phyloP scores from a whole-genome alignment of 2,797 vertebrate genomes.

The Mormyrus proboscirostris region DNA sequence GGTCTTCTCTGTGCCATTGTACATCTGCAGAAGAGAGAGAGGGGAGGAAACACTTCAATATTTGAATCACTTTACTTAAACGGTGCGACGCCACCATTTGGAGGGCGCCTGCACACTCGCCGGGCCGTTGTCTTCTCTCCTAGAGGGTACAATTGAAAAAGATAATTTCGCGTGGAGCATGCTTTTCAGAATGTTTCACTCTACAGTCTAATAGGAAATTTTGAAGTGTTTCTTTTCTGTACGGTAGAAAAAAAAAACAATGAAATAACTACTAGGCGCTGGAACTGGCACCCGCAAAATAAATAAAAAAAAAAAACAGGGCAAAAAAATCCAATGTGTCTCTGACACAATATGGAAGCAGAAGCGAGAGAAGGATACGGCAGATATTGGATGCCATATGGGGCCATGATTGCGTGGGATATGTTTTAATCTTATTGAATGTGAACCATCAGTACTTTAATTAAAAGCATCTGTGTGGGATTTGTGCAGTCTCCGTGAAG shows the following conservation, averaged over 20 bases:
- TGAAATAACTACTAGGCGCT: constrained; percentile 20
- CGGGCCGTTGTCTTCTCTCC: constrained; percentile 52
- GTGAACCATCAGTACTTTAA: constrained; percentile 27
- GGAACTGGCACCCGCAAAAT: constrained; percentile 11
- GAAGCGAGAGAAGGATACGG: constrained; percentile 3
- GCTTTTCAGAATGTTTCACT: constrained; percentile 48
- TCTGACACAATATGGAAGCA: constrained; percentile 19
- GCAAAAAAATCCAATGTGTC: constrained; percentile 21
- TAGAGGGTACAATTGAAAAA: constrained; percentile 57
- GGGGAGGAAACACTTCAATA: constrained; percentile 38
- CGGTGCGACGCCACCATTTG: constrained; percentile 16
- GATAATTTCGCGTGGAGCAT: constrained; percentile 53
- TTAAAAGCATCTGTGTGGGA: constrained; percentile 26
- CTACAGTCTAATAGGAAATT: constrained; percentile 52
- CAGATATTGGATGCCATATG: constrained; percentile 26
- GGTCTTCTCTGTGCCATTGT: constrained; percentile 47
- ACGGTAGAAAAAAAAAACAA: constrained; percentile 24
- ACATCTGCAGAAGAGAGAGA: constrained; percentile 35
- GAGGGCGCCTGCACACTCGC: constrained; percentile 39
- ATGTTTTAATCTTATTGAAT: constrained; percentile 28
- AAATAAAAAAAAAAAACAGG: neutral
- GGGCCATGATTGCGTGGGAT: constrained; percentile 16
- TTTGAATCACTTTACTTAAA: constrained; percentile 48
- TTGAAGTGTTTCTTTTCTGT: constrained; percentile 35
- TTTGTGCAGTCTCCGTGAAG: constrained; percentile 8